Base-by-base conservation (phyloP, 2,888 invertebrate species). In the Seira musarum region DNA sequence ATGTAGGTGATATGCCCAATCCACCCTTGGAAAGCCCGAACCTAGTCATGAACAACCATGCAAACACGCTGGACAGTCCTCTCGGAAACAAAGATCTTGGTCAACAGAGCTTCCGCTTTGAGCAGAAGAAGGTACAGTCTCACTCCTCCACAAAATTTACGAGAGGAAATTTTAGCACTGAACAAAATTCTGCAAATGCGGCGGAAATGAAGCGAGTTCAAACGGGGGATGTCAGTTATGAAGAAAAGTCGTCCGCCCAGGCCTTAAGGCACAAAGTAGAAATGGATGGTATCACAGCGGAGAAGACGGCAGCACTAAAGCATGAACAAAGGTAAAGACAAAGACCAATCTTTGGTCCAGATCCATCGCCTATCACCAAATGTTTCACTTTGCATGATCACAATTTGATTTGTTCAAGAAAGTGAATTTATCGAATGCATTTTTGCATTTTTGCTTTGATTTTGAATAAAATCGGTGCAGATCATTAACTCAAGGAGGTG, bases 201-300 rank as follows among this genome's bases (percentile, higher is more conserved):
- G 93, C 93, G 6, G 93, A 93, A 89, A 91, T 92, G 90, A 93
- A 93, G 88, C 91, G 94, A 75, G 89, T 96, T 82, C 94, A 95
- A 88, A 91, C 95, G 25, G 95, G 95, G 49, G 95, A 95, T 88
- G 89, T 95, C 86, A 94, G 94, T 81, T 95, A 94, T 89, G 93
- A 94, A 82, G 90, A 89, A 84, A 88, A 88, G 64, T 87, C 87
- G 15, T 88, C 94, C 60, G 93, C 94, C 57, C 93, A 94, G 30
- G 94, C 95, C 17, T 92, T 93, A 83, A 92, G 93, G 86, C 93
- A 95, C 84, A 91, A 94, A 85, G 90, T 96, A 83, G 95, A 96
- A 89, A 91, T 95, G 82, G 95, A 96, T 88, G 96, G 96, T 63
- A 92, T 96, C 82, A 94, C 94, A 24, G 94, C 96, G 0, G 95